Conservation (phyloP, 2,113 vertebrate species). For the Buteo buteo region DNA sequence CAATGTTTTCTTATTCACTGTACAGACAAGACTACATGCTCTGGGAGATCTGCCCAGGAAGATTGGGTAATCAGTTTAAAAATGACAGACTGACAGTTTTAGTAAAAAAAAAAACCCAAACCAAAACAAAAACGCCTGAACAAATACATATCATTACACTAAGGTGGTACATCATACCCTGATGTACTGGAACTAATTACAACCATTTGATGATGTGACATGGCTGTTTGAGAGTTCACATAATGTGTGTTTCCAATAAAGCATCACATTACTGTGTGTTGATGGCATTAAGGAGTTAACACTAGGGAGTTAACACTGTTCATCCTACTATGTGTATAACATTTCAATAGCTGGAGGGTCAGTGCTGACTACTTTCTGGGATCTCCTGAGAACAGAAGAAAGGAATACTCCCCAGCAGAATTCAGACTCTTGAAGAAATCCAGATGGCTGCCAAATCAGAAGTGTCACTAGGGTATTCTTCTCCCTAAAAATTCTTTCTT, state of each 20-base stretch:
- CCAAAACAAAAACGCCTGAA: neutral
- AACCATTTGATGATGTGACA: neutral
- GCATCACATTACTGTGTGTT: neutral
- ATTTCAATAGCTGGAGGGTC: neutral
- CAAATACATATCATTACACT: neutral
- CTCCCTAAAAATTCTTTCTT: neutral
- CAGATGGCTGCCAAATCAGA: neutral
- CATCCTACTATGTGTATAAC: neutral
- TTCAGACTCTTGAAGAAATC: neutral
- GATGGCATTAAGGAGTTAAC: neutral
- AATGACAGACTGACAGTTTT: neutral
- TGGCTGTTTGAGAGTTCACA: neutral
- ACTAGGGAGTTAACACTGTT: neutral
- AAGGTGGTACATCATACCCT: neutral
- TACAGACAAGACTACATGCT: neutral
- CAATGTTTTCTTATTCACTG: neutral
- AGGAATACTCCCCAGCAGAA: neutral
- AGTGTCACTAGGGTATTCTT: neutral
- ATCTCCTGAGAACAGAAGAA: neutral
- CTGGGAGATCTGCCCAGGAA: neutral
- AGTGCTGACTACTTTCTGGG: neutral
- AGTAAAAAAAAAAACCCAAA: neutral
- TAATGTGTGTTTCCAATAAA: neutral
- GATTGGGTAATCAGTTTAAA: neutral
- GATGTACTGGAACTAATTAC: neutral